Evolutionary conservation across 2,113 vertebrate genomes (phyloP).

Genomic region (Chinchilla lanigera): DNA sequence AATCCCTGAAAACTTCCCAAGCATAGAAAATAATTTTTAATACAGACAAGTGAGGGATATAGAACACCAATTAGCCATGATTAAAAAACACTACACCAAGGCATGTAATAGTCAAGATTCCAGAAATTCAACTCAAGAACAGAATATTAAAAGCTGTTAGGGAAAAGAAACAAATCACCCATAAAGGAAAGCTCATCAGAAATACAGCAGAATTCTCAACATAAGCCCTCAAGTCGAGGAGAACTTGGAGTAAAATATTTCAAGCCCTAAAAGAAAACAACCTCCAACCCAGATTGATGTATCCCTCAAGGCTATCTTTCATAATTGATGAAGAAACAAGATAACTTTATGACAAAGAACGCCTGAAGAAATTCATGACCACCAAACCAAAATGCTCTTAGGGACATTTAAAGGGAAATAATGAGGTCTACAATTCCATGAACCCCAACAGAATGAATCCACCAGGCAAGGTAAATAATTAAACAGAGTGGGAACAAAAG

Average conservation of each 20-base stretch:
- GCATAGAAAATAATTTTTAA: no score
- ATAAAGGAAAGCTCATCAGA: no score
- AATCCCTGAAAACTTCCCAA: no score
- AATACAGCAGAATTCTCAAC: not conserved
- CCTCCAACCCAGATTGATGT: not conserved
- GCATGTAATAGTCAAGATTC: no score
- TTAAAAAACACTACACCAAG: no score
- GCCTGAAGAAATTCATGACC: not conserved
- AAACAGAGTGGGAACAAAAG: not conserved
- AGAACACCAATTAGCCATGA: no score
- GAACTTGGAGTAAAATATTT: not conserved
- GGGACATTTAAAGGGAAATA: not conserved
- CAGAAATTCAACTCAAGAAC: no score
- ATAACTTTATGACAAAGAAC: not conserved
- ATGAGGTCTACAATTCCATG: not conserved
- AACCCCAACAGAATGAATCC: not conserved
- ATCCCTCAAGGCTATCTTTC: not conserved
- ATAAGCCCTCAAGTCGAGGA: not conserved
- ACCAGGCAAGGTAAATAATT: not conserved
- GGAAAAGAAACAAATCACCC: no score
- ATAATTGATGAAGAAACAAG: not conserved
- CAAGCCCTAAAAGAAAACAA: not conserved
- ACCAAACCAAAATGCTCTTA: not conserved
- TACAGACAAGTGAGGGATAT: no score
- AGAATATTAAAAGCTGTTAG: no score